These are phyloP conservation scores for Onthophagus sagittarius DNA, from an alignment of 2,888 invertebrate species.

Conservation along the genomic window DNA sequence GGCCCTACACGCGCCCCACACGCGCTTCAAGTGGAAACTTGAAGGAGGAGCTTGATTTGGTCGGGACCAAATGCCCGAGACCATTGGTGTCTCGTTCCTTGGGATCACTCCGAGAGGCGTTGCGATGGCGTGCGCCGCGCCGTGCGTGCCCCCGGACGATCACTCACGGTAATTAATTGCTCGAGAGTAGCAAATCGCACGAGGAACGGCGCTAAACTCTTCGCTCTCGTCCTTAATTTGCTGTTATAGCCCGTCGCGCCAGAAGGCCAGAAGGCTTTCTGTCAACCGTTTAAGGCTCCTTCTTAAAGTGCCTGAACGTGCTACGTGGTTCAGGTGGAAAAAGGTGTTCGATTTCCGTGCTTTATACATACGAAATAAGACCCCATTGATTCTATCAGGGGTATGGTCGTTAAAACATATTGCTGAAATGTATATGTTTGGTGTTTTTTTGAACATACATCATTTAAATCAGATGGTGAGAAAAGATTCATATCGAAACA, in stretches of 20 bases:
- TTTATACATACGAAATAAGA: no score
- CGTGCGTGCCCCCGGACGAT: constrained; percentile 8
- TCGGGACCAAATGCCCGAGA: constrained; percentile 27
- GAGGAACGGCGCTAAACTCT: not conserved
- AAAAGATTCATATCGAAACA: no score
- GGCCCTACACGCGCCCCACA: constrained; percentile 30
- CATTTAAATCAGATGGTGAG: no score
- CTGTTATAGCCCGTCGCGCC: not conserved
- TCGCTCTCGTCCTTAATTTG: not conserved
- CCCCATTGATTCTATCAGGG: no score
- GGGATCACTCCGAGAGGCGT: constrained; percentile 29
- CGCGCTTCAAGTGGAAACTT: no score
- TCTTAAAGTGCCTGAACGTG: no score
- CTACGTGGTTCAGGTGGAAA: no score
- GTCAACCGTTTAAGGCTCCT: not conserved
- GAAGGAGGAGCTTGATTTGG: constrained; percentile 29
- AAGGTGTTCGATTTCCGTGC: no score
- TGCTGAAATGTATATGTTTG: no score
- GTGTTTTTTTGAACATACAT: no score
- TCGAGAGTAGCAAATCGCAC: not conserved
- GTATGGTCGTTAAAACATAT: no score
- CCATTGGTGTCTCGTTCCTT: constrained; percentile 35
- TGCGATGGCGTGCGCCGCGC: constrained; percentile 23
- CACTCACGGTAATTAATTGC: constrained; percentile 15
- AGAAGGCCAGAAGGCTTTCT: no score